Conservation (phyloP, 2,888 invertebrate genomes). For the Dermolepida albohirtum region DNA sequence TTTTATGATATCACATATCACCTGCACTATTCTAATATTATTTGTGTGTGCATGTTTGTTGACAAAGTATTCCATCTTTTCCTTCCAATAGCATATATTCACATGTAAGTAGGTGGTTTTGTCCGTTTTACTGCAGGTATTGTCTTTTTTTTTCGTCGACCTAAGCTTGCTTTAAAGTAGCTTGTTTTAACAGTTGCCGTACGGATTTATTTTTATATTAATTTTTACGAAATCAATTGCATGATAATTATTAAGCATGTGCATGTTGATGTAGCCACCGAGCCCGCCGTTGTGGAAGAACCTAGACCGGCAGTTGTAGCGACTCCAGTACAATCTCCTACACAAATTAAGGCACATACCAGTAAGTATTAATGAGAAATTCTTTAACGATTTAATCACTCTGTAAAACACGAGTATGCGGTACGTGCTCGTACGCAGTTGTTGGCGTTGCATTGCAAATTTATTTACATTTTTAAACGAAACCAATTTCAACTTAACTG, state of each 20-base stretch:
- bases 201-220: constrained; percentile 44
- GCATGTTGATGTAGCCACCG: constrained; percentile 50
- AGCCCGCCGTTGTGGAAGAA: constrained; percentile 39
- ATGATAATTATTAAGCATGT: constrained; percentile 50
- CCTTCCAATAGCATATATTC: constrained; percentile 1
- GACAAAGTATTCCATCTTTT: neutral
- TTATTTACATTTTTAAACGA: neutral
- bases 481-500: no score
- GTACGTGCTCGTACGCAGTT: neutral
- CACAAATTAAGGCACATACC: constrained; percentile 49
- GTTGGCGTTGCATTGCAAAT: constrained; percentile 12
- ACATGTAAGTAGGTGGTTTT: constrained; percentile 39
- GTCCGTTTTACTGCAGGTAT: neutral
- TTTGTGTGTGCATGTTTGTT: no score
- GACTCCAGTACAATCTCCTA: constrained; percentile 42
- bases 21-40: constrained; percentile 26
- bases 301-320: constrained; percentile 39
- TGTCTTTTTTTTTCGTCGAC: constrained; percentile 6
- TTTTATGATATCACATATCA: constrained; percentile 5
- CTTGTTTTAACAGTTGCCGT: constrained; percentile 7
- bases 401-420: neutral
- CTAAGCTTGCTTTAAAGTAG: constrained; percentile 9
- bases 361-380: constrained; percentile 46
- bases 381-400: constrained; percentile 27
- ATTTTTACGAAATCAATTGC: constrained; percentile 41